Evolutionary conservation across 2,888 invertebrate species (phyloP), one percentile per base, ranked within the genome.

Genomic region (Tetropium fuscum): DNA sequence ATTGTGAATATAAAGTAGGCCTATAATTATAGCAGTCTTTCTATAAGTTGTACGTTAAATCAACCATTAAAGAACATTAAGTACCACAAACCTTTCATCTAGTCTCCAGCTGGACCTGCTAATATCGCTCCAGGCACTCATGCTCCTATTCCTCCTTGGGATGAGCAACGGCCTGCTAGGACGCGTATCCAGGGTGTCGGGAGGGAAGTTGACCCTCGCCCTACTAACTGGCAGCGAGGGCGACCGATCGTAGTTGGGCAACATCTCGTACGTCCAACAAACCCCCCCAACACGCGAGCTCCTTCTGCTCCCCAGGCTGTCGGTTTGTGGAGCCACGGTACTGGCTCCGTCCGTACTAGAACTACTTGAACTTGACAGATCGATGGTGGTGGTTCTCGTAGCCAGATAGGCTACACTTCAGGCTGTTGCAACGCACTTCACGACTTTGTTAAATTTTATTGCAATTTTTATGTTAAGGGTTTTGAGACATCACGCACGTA

Each of bases 71-170:
- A n/a, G n/a, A n/a, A n/a, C n/a, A n/a, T n/a, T n/a, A n/a, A n/a
- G n/a, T n/a, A n/a, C 2, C 2, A 40, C 51, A 6, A 16, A 91
- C 91, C 91, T 89, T 80, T 91, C 91, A 69, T 91, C 91, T 75
- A 92, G 86, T 74, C 90, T 87, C 85, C 92, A 91, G 78, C 92
- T 93, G 69, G 92, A 92, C 55, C 93, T 86, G 74, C 93, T 93
- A 78, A 93, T 88, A 77, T 93, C 93, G 75, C 93, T 93, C 93
- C 93, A 93, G 30, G 92, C 93, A 76, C 93, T 93, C 91, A 93
- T 91, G 66, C 93, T 93, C 27, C 87, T 82, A 69, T 85, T 85
- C 66, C 85, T 82, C 40, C 82, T 78, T 5, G 86, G 83, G 53
- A 76, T 63, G 30, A 84, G 80, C 13, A 84, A 75, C 6, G 78